Percentiles rank a stretch among this genome's conserved stretches.
Evolutionary conservation across 1,140 invertebrate genomes (phyloP).

Genomic region (Megalopta genalis): DNA sequence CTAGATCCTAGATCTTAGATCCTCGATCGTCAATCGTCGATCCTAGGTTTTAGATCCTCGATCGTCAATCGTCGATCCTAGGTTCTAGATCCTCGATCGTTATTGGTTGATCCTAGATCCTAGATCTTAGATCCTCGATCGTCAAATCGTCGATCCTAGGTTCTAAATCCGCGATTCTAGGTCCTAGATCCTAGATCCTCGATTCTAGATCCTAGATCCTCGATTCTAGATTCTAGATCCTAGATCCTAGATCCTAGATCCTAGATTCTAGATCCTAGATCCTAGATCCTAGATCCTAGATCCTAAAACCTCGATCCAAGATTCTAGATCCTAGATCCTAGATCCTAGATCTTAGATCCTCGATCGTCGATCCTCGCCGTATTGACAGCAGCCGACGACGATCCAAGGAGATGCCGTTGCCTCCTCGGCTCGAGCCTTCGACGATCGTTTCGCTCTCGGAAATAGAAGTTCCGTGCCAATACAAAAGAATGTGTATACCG

Average conservation of each 20-base stretch:
- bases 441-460: conserved; percentile 26
- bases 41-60: conserved; percentile 16
- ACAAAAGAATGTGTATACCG: conserved; percentile 9
- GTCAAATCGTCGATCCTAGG: too few relatives aligned
- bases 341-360: background rate
- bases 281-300: too few relatives aligned
- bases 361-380: too few relatives aligned
- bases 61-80: background rate
- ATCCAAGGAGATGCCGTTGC: too few relatives aligned
- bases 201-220: background rate
- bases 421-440: background rate
- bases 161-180: too few relatives aligned
- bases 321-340: too few relatives aligned
- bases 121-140: background rate
- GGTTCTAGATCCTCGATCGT: background rate
- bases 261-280: background rate
- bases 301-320: too few relatives aligned
- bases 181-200: background rate
- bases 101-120: too few relatives aligned
- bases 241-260: too few relatives aligned
- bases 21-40: too few relatives aligned
- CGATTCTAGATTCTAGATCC: too few relatives aligned
- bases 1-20: background rate
- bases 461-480: conserved; percentile 47
- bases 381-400: too few relatives aligned